phyloP scores from a whole-genome alignment of 2,797 vertebrate genomes.

The Dermochelys coriacea region DNA sequence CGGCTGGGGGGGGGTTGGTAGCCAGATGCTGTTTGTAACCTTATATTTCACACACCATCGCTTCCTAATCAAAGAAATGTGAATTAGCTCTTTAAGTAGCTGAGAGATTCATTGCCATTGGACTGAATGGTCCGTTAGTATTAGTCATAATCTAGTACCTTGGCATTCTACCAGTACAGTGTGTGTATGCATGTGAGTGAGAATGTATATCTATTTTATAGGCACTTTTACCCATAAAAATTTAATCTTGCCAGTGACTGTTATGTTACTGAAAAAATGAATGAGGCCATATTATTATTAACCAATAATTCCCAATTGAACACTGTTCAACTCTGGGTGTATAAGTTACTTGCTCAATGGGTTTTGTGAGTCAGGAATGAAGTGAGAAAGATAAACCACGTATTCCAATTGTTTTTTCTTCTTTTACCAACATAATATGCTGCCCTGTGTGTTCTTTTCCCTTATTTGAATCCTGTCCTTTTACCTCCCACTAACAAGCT shows the following conservation, averaged over 20 bases:
- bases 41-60: background rate
- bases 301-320: background rate
- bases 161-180: background rate
- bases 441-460: conserved; percentile 29
- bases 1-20: background rate
- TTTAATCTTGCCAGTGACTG: background rate
- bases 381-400: background rate
- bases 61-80: background rate
- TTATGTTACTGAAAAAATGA: background rate
- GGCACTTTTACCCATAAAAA: rapidly evolving
- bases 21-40: background rate
- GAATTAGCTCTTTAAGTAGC: rapidly evolving
- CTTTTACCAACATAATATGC: conserved; percentile 29
- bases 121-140: background rate
- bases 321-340: background rate
- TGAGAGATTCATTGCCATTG: background rate
- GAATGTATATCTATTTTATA: background rate
- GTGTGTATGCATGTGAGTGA: rapidly evolving
- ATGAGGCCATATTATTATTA: background rate
- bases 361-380: conserved; percentile 2
- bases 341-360: background rate
- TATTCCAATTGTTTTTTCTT: conserved; percentile 23
- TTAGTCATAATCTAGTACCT: background rate
- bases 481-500: conserved; percentile 63
- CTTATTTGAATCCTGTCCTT: conserved; percentile 52